Evolutionary conservation across 2,113 vertebrate genomes (phyloP).

Genomic region (Amphilophus citrinellus): DNA sequence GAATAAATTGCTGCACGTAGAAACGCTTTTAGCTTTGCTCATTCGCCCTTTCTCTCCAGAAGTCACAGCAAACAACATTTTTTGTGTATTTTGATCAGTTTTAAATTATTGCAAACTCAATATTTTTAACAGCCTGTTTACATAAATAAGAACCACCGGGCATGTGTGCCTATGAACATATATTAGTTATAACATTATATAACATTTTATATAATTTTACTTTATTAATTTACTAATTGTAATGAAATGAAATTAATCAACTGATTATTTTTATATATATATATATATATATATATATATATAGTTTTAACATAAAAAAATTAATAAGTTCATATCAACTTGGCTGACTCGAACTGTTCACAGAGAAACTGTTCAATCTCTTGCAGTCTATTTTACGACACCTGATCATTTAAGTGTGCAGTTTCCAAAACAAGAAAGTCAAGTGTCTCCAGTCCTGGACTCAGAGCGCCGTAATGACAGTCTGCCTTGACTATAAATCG

Average conservation of each 20-base stretch:
- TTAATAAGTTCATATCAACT: no score
- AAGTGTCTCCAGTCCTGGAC: conserved; percentile 22
- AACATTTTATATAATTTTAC: not conserved
- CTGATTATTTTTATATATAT: no score
- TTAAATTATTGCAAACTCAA: not conserved
- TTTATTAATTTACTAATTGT: no score
- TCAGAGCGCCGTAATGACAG: not conserved
- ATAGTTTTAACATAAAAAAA: no score
- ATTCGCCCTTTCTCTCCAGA: not conserved
- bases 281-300: no score
- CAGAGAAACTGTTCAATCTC: not conserved
- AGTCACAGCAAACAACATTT: not conserved
- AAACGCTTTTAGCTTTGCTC: conserved; percentile 15
- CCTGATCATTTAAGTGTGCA: conserved; percentile 8
- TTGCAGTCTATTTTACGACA: not conserved
- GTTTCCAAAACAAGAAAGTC: conserved; percentile 41
- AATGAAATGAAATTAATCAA: no score
- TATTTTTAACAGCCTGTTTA: not conserved
- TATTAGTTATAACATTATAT: not conserved
- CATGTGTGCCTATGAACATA: not conserved
- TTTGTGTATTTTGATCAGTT: not conserved
- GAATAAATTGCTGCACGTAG: conserved; percentile 28
- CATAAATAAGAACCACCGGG: not conserved
- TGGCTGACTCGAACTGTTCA: no score
- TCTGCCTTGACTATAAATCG: not conserved